Evolutionary conservation across 2,888 invertebrate species (phyloP).

Genomic region (Euplagia quadripunctaria): DNA sequence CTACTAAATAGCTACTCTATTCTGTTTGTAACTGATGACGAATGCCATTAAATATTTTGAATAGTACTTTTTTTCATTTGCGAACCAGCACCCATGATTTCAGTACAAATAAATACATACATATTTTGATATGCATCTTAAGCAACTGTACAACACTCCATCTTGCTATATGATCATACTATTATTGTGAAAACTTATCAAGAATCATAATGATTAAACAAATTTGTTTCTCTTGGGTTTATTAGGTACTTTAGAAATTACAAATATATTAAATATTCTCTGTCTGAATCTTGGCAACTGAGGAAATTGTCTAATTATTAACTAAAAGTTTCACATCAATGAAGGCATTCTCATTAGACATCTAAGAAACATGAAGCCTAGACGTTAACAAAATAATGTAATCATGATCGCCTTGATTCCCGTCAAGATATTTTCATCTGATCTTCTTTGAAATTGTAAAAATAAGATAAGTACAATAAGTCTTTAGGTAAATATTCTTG

Average conservation of each 20-base stretch:
- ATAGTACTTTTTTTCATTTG: neutral
- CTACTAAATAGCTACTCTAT: neutral
- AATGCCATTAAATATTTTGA: neutral
- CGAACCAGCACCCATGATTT: no score
- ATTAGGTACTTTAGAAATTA: neutral
- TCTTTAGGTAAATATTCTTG: conserved; percentile 31
- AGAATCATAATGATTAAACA: neutral
- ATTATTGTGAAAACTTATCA: neutral
- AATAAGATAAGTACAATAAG: conserved; percentile 27
- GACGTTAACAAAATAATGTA: conserved; percentile 2
- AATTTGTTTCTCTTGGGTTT: neutral
- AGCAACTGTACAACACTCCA: no score
- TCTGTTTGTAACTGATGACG: neutral
- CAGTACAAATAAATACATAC: no score
- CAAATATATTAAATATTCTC: neutral
- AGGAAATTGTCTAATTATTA: conserved; percentile 1
- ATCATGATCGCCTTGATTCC: conserved; percentile 12
- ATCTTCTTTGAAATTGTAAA: conserved; percentile 21
- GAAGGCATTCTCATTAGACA: conserved; percentile 3
- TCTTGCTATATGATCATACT: no score
- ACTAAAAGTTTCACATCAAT: neutral
- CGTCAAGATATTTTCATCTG: conserved; percentile 20
- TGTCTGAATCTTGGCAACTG: neutral
- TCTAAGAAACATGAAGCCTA: conserved; percentile 4
- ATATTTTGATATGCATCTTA: no score